A percentile compares a stretch with the other conserved stretches of the same genome.
Conservation (phyloP, 2,113 vertebrate genomes). For the Hystrix brachyura region DNA sequence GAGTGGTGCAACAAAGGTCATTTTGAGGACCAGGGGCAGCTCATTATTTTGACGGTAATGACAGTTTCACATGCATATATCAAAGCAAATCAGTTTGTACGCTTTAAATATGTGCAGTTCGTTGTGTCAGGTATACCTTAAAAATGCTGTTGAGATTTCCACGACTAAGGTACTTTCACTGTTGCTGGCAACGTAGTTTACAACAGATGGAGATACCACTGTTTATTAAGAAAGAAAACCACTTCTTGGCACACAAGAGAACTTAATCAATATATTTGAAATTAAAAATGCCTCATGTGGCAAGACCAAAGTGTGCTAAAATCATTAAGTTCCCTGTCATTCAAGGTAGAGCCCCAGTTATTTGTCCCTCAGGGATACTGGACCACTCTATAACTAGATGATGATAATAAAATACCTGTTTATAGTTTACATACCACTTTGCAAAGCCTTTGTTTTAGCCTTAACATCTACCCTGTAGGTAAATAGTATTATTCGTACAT, state of each 20-base stretch:
- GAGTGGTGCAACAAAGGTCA: neutral
- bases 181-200: neutral
- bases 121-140: neutral
- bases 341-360: neutral
- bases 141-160: neutral
- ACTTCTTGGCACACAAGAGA: neutral
- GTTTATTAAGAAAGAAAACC: neutral
- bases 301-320: neutral
- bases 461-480: neutral
- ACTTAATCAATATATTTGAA: constrained; percentile 16
- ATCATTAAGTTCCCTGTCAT: neutral
- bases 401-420: constrained; percentile 30
- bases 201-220: neutral
- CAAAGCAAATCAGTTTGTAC: neutral
- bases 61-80: neutral
- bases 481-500: neutral
- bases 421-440: constrained; percentile 34
- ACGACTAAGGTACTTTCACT: neutral
- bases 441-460: neutral
- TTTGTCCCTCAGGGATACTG: neutral
- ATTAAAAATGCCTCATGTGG: neutral
- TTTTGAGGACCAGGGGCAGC: neutral
- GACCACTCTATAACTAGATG: neutral
- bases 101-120: neutral
- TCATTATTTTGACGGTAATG: neutral